Percentiles rank a stretch among this genome's conserved stretches.
Evolutionary conservation across 2,888 invertebrate genomes (phyloP).

Genomic region (Girardia tigrina): DNA sequence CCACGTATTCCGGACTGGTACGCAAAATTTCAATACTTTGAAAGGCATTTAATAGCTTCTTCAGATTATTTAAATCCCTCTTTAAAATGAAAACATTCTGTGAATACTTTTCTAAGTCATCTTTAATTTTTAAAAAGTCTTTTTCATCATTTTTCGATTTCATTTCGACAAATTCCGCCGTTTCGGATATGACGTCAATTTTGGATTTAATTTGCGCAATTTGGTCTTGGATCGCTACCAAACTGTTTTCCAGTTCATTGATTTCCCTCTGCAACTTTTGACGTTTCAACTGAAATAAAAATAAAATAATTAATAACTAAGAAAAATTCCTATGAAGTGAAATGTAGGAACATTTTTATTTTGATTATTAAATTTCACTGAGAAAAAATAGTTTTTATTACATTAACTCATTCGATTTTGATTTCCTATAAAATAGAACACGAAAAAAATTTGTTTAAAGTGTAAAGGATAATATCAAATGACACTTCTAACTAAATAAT

Average conservation of each 20-base stretch:
- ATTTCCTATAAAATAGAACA: too few relatives aligned
- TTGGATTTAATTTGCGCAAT: conserved; percentile 41
- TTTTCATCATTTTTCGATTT: conserved; percentile 41
- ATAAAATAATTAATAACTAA: background rate
- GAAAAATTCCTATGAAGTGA: too few relatives aligned
- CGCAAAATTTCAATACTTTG: conserved; percentile 46
- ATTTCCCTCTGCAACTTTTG: conserved; percentile 43
- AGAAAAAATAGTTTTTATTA: too few relatives aligned
- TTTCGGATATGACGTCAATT: conserved; percentile 41
- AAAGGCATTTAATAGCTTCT: conserved; percentile 42
- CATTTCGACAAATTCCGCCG: conserved; percentile 41
- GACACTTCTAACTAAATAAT: too few relatives aligned
- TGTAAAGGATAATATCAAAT: too few relatives aligned
- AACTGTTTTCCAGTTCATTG: conserved; percentile 41
- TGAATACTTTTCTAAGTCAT: conserved; percentile 42
- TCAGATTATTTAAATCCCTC: conserved; percentile 42
- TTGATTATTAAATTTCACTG: too few relatives aligned
- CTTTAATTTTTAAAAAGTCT: conserved; percentile 41
- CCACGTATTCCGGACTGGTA: conserved; percentile 46
- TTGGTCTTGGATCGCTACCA: conserved; percentile 41
- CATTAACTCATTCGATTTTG: too few relatives aligned
- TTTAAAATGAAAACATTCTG: conserved; percentile 42
- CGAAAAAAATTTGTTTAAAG: too few relatives aligned
- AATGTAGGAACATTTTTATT: too few relatives aligned
- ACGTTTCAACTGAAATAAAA: conserved; percentile 41